Conservation (phyloP, 2,113 vertebrate species). For the Neoarius graeffei region DNA sequence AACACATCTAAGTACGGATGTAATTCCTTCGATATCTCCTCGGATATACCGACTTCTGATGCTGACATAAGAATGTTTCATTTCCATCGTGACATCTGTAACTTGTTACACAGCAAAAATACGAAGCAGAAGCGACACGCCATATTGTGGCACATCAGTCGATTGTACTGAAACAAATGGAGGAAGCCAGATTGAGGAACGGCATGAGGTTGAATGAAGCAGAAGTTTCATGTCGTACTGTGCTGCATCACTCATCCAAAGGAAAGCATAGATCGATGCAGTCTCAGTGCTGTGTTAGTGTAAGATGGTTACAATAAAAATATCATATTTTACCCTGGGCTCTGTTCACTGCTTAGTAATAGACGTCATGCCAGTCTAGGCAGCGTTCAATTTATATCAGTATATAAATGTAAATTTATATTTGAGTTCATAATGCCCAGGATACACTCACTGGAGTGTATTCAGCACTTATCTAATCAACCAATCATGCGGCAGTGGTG, state of each 20-base stretch:
- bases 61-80: slow-evolving; percentile 59
- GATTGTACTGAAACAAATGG: slow-evolving; percentile 37
- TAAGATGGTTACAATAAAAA: not conserved
- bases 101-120: slow-evolving; percentile 22
- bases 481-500: not conserved
- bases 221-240: slow-evolving; percentile 30
- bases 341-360: not conserved
- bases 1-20: slow-evolving; percentile 50
- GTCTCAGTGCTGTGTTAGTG: not conserved
- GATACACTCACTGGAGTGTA: not conserved
- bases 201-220: slow-evolving; percentile 38
- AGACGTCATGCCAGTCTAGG: not conserved
- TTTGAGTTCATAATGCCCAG: not conserved
- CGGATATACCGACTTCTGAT: slow-evolving; percentile 55
- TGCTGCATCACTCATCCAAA: slow-evolving; percentile 7
- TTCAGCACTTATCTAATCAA: not conserved
- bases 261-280: not conserved
- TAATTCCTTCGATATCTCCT: slow-evolving; percentile 57
- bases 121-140: slow-evolving; percentile 15
- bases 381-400: not conserved
- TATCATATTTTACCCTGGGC: not conserved
- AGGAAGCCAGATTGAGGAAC: slow-evolving; percentile 33
- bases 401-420: not conserved
- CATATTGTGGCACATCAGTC: slow-evolving; percentile 49
- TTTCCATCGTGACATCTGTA: slow-evolving; percentile 39